Evolutionary conservation across 2,888 invertebrate genomes (phyloP).

Genomic region (Heliconius sara): DNA sequence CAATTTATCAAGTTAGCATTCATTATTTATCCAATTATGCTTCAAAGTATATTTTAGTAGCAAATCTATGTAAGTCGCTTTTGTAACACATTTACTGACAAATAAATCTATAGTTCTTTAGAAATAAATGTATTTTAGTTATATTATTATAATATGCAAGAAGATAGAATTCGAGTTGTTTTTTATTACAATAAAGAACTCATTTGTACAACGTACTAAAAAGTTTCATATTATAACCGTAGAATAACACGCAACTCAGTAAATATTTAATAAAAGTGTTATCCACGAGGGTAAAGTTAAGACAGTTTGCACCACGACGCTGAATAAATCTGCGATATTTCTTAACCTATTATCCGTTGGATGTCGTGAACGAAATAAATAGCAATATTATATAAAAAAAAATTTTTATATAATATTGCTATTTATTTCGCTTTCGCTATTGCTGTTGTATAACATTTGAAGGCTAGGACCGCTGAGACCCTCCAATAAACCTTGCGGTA

Average conservation of each 20-base stretch:
- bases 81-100: not conserved
- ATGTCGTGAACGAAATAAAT: conserved; percentile 50
- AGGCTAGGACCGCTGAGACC: conserved; percentile 53
- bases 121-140: not conserved
- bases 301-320: conserved; percentile 60
- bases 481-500: conserved; percentile 62
- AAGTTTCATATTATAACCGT: conserved; percentile 21
- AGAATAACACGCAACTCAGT: conserved; percentile 25
- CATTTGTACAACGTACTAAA: conserved; percentile 6
- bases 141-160: not conserved
- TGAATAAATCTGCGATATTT: conserved; percentile 60
- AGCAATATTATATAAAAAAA: conserved; percentile 36
- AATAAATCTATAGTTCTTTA: not conserved
- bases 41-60: not conserved
- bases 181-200: conserved; percentile 16
- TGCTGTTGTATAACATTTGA: conserved; percentile 52
- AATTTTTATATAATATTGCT: no score
- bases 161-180: not conserved
- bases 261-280: conserved; percentile 48
- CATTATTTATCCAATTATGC: conserved; percentile 5
- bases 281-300: conserved; percentile 63
- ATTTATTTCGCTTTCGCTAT: no score
- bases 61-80: conserved; percentile 1
- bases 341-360: conserved; percentile 53
- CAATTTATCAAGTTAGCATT: conserved; percentile 1